Conservation (phyloP, 2,797 vertebrate genomes). For the Microcaecilia unicolor region DNA sequence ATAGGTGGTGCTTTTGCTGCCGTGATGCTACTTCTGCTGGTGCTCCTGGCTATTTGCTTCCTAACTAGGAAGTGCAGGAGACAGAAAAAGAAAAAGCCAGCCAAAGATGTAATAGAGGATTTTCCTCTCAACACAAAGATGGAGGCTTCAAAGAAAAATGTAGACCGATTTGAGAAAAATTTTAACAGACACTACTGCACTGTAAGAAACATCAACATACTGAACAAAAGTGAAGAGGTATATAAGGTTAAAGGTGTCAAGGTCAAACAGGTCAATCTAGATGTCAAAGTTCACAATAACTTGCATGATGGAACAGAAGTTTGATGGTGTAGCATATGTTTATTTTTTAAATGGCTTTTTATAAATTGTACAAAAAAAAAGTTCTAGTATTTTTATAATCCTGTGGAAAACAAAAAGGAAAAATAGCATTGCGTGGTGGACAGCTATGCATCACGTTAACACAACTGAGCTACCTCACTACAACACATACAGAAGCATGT, state of each 20-base stretch:
- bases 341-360: constrained; percentile 46
- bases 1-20: constrained; percentile 76
- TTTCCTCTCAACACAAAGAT: constrained; percentile 87
- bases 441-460: constrained; percentile 42
- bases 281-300: constrained; percentile 87
- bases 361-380: constrained; percentile 53
- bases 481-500: not conserved
- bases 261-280: constrained; percentile 80
- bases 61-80: constrained; percentile 63
- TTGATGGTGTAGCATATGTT: constrained; percentile 37
- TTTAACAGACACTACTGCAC: constrained; percentile 70
- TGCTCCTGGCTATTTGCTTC: constrained; percentile 67
- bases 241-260: constrained; percentile 51
- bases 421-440: constrained; percentile 21
- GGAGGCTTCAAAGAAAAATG: constrained; percentile 64
- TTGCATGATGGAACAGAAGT: constrained; percentile 88
- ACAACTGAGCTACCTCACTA: constrained; percentile 60
- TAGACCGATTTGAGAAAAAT: constrained; percentile 58
- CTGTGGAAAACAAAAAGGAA: constrained; percentile 47
- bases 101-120: constrained; percentile 45
- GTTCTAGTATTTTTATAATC: constrained; percentile 71
- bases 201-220: constrained; percentile 69
- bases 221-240: constrained; percentile 48
- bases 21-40: constrained; percentile 63
- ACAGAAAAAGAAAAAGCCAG: constrained; percentile 37